Conservation (phyloP, 2,888 invertebrate species). For the Tricholauxania praeusta region DNA sequence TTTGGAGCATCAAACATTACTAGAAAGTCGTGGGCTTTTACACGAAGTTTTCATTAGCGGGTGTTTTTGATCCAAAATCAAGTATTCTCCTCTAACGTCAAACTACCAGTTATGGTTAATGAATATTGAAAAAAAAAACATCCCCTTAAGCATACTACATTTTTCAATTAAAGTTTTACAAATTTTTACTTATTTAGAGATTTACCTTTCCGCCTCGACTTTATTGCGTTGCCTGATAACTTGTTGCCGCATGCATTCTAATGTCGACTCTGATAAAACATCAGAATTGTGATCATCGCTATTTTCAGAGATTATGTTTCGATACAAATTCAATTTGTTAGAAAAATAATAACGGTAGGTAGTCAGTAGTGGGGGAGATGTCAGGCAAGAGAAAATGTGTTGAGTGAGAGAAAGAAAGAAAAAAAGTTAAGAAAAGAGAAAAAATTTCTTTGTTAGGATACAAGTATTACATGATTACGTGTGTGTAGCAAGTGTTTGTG, state of each 20-base stretch:
- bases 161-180: slow-evolving; percentile 34
- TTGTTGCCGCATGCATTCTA: slow-evolving; percentile 84
- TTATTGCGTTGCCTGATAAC: slow-evolving; percentile 83
- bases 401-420: slow-evolving; percentile 40
- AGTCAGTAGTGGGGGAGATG: slow-evolving; percentile 36
- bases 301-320: slow-evolving; percentile 39
- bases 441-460: not conserved
- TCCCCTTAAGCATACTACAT: slow-evolving; percentile 28
- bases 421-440: slow-evolving; percentile 21
- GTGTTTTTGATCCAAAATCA: no score
- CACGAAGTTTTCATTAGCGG: no score
- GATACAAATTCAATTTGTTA: slow-evolving; percentile 31
- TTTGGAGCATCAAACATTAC: no score
- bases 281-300: slow-evolving; percentile 68
- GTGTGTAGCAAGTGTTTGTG: not conserved
- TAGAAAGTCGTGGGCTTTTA: no score
- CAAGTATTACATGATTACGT: slow-evolving; percentile 2
- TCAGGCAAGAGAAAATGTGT: slow-evolving; percentile 33
- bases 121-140: slow-evolving; percentile 34
- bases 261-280: slow-evolving; percentile 83
- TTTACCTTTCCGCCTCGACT: slow-evolving; percentile 85
- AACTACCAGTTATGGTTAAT: not conserved
- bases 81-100: not conserved
- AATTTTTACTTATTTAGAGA: slow-evolving; percentile 39
- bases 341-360: slow-evolving; percentile 29